Evolutionary conservation across 1,140 invertebrate genomes (phyloP), one percentile per base, ranked within the genome.

Genomic region (Cyrtorhinus lividipennis): DNA sequence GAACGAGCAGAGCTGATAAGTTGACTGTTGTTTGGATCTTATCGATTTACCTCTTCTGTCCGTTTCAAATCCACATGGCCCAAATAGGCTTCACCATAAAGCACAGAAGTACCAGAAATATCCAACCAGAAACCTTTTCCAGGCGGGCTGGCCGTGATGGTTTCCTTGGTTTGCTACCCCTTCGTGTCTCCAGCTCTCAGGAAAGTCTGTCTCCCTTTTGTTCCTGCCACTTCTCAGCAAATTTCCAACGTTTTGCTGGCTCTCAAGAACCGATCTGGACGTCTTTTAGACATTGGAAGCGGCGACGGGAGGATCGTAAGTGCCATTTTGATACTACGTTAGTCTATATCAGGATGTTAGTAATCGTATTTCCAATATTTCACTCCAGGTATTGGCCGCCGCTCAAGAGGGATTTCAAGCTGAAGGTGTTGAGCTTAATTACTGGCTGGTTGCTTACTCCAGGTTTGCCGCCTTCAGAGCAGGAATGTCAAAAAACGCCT

Each of bases 241-340:
- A 74, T 95, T n/a, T 66, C 76, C 24, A 91, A 94, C 76, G 81
- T 95, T 44, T 75, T 88, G 13, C 74, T 69, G 65, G 84, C 83
- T 5, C 73, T 95, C 53, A 76, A 77, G 67, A 80, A 80, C 45
- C 72, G 81, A 57, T 73, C 73, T 61, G 87, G 87, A 2, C 79
- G 72, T 30, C 69, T 95, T 18, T 73, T 95, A 26, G 92, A 96
- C 73, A 79, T 96, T 61, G 92, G 92, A 13, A 94, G 90, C 68
- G 92, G 92, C 13, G 92, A 96, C 77, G 92, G 92, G 18, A 76
- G 92, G 72, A 86, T 93, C 66, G 90, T 92, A 68, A 80, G 30
- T 38, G 30, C 5, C 5, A 38, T 15, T 5, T 8, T 15, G 15
- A 38, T 38, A 38, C 5, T 8, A 8, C 30, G 30, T 38, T 15